Percentiles rank a stretch among this genome's conserved stretches.
Evolutionary conservation across 2,113 vertebrate genomes (phyloP).

Genomic region (Mormoops blainvillei): DNA sequence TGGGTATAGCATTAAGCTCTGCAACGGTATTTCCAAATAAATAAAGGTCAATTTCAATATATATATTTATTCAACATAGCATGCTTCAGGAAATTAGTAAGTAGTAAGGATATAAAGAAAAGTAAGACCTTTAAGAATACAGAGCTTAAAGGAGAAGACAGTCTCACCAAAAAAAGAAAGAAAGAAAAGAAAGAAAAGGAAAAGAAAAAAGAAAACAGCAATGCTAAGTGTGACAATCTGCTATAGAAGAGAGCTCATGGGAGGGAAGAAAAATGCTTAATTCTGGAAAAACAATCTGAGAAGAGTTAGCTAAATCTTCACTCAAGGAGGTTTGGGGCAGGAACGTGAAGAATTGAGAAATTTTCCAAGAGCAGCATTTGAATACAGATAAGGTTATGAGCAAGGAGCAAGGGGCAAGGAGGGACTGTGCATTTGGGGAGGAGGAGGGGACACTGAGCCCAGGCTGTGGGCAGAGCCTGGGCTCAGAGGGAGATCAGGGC

Average conservation of each 20-base stretch:
- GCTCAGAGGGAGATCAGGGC: not conserved
- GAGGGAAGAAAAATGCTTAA: not conserved
- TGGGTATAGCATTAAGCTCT: not conserved
- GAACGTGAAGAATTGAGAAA: not conserved
- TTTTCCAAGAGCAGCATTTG: not conserved
- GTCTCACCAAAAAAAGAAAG: not conserved
- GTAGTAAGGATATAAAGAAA: not conserved
- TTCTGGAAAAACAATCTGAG: not conserved
- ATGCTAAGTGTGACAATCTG: not conserved
- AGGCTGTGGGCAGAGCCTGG: fast-evolving
- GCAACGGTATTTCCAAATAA: not conserved
- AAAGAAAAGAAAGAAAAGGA: not conserved
- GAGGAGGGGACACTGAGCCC: not conserved
- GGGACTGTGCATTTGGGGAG: not conserved
- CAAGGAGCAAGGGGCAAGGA: not conserved
- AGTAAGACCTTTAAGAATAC: not conserved
- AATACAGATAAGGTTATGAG: not conserved
- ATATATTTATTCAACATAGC: not conserved
- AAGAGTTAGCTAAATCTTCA: not conserved
- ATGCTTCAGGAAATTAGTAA: not conserved
- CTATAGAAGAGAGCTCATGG: not conserved
- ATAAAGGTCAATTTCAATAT: not conserved
- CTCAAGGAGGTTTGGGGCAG: not conserved
- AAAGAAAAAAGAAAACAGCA: not conserved
- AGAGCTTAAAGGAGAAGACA: not conserved